Evolutionary conservation across 2,797 vertebrate genomes (phyloP).

Genomic region (Amphiprion clarkii): DNA sequence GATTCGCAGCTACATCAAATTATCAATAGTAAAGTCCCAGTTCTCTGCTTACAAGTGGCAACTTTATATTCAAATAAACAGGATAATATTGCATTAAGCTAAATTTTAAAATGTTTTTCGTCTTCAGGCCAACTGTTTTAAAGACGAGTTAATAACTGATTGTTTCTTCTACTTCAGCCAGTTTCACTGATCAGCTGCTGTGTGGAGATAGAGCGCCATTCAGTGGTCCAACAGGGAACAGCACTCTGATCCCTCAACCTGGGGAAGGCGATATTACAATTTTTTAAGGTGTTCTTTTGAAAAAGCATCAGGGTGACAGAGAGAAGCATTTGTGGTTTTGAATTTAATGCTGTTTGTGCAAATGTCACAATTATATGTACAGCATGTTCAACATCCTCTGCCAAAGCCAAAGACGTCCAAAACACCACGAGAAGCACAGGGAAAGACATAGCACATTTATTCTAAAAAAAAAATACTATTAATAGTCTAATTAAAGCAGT

Average conservation of each 20-base stretch:
- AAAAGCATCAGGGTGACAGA: background rate
- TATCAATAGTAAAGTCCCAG: background rate
- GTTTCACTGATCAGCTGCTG: constrained; percentile 16
- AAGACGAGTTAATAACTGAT: constrained; percentile 2
- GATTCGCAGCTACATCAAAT: background rate
- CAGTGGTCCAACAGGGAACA: constrained; percentile 56
- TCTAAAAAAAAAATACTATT: background rate
- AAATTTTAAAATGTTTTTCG: background rate
- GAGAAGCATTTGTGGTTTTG: background rate
- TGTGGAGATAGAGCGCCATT: constrained; percentile 56
- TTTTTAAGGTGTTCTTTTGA: background rate
- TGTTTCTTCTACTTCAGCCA: background rate
- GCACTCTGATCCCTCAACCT: constrained; percentile 4
- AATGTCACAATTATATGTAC: background rate
- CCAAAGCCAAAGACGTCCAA: background rate
- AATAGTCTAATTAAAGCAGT: background rate
- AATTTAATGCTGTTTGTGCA: background rate
- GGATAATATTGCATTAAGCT: background rate
- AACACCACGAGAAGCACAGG: background rate
- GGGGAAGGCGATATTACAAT: background rate
- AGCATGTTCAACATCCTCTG: background rate
- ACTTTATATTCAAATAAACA: background rate
- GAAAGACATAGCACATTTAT: background rate
- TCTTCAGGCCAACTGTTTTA: background rate
- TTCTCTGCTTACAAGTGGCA: background rate